A percentile compares a stretch with the other conserved stretches of the same genome.
Conservation (phyloP, 2,888 invertebrate species). For the Polydrusus tereticollis region DNA sequence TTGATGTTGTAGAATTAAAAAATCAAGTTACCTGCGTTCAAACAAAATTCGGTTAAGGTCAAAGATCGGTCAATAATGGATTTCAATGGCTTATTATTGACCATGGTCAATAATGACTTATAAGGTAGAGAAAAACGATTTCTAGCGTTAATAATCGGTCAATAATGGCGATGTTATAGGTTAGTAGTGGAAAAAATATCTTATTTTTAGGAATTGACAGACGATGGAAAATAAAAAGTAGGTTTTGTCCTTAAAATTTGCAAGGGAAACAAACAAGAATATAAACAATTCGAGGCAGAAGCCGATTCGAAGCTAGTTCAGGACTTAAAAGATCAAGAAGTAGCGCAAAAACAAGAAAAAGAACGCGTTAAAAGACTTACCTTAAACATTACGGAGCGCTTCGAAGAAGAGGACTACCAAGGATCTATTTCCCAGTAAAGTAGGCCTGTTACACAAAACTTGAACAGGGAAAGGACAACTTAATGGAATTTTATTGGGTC, state of each 20-base stretch:
- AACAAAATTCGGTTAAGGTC: no score
- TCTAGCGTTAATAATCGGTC: no score
- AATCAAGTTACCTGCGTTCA: no score
- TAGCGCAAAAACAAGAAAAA: conserved; percentile 85
- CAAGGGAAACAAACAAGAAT: conserved; percentile 93
- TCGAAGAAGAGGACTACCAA: conserved; percentile 95
- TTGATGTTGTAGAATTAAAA: no score
- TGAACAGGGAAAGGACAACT: conserved; percentile 83
- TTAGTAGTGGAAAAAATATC: no score
- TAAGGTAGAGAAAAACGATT: no score
- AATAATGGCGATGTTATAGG: no score
- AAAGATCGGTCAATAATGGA: no score
- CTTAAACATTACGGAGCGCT: conserved; percentile 94
- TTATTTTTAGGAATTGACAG: conserved; percentile 61
- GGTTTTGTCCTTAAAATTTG: conserved; percentile 95
- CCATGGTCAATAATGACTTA: no score
- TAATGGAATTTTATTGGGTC: no score
- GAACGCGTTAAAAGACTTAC: conserved; percentile 87
- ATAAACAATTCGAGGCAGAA: conserved; percentile 91
- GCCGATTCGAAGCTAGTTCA: conserved; percentile 89
- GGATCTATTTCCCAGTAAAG: conserved; percentile 76
- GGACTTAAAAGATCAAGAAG: conserved; percentile 89
- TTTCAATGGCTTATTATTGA: no score
- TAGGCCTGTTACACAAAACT: conserved; percentile 80
- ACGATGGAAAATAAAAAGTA: conserved; percentile 69